These are phyloP conservation scores for Elephas maximus DNA, from an alignment of 2,113 vertebrate genomes.

Conservation along the genomic window DNA sequence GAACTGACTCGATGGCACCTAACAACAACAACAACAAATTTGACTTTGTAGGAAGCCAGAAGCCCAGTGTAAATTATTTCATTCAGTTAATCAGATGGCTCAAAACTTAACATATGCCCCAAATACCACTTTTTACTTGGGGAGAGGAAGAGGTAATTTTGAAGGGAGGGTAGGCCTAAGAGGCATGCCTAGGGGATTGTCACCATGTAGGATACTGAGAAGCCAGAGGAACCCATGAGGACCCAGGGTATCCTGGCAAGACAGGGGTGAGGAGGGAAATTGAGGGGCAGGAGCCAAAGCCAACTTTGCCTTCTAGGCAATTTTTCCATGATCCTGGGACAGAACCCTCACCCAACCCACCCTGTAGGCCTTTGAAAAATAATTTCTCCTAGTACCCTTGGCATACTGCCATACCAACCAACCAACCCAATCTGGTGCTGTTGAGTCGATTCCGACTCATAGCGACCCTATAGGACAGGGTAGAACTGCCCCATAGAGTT, in stretches of 20 bases:
- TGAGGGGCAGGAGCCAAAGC: neutral
- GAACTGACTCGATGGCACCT: too few relatives aligned
- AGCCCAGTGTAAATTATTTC: slow-evolving; percentile 25
- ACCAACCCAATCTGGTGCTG: too few relatives aligned
- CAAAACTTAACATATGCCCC: neutral
- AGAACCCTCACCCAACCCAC: neutral
- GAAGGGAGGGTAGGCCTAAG: neutral
- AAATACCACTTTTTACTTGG: neutral
- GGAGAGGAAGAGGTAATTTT: neutral
- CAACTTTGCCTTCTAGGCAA: slow-evolving; percentile 37
- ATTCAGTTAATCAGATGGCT: slow-evolving; percentile 52
- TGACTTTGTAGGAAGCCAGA: slow-evolving; percentile 40
- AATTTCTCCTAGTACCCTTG: neutral
- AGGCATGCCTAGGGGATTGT: neutral
- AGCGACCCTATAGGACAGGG: too few relatives aligned
- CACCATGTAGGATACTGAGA: neutral
- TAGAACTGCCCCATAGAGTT: too few relatives aligned
- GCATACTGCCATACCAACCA: neutral
- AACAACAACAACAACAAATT: neutral
- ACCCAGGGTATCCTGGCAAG: neutral
- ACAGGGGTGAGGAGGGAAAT: neutral
- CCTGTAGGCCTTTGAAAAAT: slow-evolving; percentile 36
- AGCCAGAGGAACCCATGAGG: neutral
- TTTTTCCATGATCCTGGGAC: neutral
- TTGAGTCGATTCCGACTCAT: too few relatives aligned